These are phyloP conservation scores for Smittia aterrima DNA, from an alignment of 2,888 invertebrate species.

Conservation along the genomic window DNA sequence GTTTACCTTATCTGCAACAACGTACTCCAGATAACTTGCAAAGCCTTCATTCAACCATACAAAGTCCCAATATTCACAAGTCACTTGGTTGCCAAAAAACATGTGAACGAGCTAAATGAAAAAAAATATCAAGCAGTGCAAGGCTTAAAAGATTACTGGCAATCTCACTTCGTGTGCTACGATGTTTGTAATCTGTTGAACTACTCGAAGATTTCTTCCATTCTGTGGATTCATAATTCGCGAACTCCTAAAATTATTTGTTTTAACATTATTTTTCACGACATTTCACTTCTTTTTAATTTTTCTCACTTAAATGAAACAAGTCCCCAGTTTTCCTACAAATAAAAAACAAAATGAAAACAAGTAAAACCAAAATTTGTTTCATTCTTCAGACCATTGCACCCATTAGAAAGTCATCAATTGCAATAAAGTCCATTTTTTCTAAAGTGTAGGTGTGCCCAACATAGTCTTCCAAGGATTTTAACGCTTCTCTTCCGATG, in stretches of 20 bases:
- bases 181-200: neutral
- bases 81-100: conserved; percentile 33
- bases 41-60: conserved; percentile 63
- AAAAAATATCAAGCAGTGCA: neutral
- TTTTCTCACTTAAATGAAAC: conserved; percentile 67
- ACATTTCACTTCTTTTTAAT: neutral
- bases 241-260: conserved; percentile 13
- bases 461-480: conserved; percentile 26
- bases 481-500: conserved; percentile 21
- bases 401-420: conserved; percentile 74
- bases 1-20: conserved; percentile 58
- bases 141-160: neutral
- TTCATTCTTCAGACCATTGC: conserved; percentile 66
- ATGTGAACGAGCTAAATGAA: conserved; percentile 23
- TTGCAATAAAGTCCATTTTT: conserved; percentile 65
- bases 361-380: neutral
- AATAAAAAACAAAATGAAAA: neutral
- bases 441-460: conserved; percentile 13
- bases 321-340: conserved; percentile 69
- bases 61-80: conserved; percentile 24
- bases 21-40: conserved; percentile 67
- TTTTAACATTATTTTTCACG: too few species aligned
- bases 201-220: neutral
- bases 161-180: conserved; percentile 24
- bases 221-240: conserved; percentile 6